phyloP scores from a whole-genome alignment of 2,888 invertebrate species.

The Dione vanillae region DNA sequence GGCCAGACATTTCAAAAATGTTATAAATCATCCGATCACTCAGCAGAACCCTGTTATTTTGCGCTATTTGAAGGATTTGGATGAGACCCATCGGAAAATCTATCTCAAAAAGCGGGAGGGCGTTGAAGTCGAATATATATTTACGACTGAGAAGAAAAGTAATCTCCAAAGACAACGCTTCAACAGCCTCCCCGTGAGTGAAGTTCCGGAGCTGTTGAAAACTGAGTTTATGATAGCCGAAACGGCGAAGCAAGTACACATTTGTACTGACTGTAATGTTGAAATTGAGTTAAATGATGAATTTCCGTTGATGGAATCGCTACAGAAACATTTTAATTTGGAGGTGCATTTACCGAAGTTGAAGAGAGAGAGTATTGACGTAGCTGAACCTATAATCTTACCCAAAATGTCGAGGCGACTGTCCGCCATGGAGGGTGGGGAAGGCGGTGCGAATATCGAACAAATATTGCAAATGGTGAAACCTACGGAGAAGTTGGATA shows the following conservation, averaged over 20 bases:
- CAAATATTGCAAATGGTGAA: conserved; percentile 63
- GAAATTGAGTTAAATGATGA: conserved; percentile 77
- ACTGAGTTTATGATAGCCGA: conserved; percentile 66
- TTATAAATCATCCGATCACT: conserved; percentile 68
- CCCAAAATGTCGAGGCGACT: conserved; percentile 77
- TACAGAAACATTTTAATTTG: conserved; percentile 74
- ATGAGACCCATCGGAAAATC: conserved; percentile 67
- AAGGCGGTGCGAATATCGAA: conserved; percentile 60
- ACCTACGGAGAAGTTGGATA: conserved; percentile 67
- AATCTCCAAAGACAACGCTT: conserved; percentile 75
- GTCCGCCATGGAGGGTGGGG: conserved; percentile 71
- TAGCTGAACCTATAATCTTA: conserved; percentile 71
- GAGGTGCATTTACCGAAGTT: conserved; percentile 72
- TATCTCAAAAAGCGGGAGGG: conserved; percentile 69
- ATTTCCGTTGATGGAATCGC: conserved; percentile 75
- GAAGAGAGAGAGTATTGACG: conserved; percentile 76
- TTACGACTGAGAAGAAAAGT: conserved; percentile 78
- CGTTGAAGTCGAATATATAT: conserved; percentile 77
- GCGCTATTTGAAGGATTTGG: conserved; percentile 64
- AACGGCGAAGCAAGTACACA: conserved; percentile 74
- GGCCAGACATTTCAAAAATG: conserved; percentile 67
- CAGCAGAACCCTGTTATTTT: conserved; percentile 60
- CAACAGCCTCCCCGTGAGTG: conserved; percentile 76
- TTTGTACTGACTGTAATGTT: conserved; percentile 76
- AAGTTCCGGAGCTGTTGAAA: conserved; percentile 76